Evolutionary conservation across 2,113 vertebrate genomes (phyloP).

Genomic region (Microcebus ravelobensis): DNA sequence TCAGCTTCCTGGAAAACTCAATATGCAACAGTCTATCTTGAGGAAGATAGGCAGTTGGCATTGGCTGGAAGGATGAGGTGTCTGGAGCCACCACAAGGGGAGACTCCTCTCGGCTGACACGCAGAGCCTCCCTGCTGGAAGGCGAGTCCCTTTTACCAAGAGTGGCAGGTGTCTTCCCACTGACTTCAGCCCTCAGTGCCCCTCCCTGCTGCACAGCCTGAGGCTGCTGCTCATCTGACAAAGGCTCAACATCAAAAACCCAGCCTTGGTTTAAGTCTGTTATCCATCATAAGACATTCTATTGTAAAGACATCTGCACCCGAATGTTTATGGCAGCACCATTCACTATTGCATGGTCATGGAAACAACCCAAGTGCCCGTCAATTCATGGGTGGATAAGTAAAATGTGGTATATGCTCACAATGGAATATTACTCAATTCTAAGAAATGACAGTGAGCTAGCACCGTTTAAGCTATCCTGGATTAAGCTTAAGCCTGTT

Average conservation of each 20-base stretch:
- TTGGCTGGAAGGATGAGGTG: background rate
- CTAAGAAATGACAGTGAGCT: too few relatives aligned
- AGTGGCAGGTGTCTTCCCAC: background rate
- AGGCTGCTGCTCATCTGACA: background rate
- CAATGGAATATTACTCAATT: too few relatives aligned
- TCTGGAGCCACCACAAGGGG: background rate
- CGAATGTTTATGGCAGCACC: too few relatives aligned
- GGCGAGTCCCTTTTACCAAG: background rate
- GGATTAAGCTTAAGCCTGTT: too few relatives aligned
- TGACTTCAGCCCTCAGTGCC: background rate
- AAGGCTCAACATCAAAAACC: background rate
- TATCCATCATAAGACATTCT: too few relatives aligned
- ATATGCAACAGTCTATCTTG: background rate
- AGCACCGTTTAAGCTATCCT: too few relatives aligned
- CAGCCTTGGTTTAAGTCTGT: background rate
- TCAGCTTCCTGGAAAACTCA: background rate
- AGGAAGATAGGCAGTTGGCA: background rate
- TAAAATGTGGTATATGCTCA: too few relatives aligned
- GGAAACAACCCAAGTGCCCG: too few relatives aligned
- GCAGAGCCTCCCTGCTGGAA: background rate
- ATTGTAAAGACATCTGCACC: too few relatives aligned
- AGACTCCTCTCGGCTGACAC: background rate
- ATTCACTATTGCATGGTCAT: too few relatives aligned
- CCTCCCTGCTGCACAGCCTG: background rate
- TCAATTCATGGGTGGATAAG: too few relatives aligned